Evolutionary conservation across 2,797 vertebrate genomes (phyloP), one percentile per base, ranked within the genome.

Genomic region (Mus minutoides): DNA sequence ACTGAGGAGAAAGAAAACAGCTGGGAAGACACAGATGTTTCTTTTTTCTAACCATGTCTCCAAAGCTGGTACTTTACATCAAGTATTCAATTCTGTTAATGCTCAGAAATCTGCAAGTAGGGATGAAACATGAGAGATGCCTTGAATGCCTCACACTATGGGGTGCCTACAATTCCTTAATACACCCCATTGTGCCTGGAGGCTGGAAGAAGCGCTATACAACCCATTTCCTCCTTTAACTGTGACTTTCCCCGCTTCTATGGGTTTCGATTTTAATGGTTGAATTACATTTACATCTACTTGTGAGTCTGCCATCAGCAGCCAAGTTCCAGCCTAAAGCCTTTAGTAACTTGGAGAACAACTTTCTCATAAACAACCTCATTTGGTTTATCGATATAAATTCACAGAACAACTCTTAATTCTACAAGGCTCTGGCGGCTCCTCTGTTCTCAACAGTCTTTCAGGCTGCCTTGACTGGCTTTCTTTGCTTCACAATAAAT

Each of bases 231-330:
- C 95, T 96, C 85, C 91, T 76, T 91, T 93, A 91, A 96, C 95
- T 97, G 97, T 96, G 91, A 97, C 95, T 94, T 92, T 92, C 54
- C 52, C 92, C 5, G 37, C 95, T 95, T 97, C 95, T 96, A 29
- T 95, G 96, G 84, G 46, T 96, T 97, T 96, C 88, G 88, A 96
- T 97, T 97, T 97, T 97, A 98, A 95, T 87, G 96, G 89, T 54
- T 98, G 97, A 97, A 80, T 96, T 97, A 76, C 67, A 37, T 97
- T 97, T 97, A 29, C 97, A 96, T 96, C 85, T 97, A 92, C 85
- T 97, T 91, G 79, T 95, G 34, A 92, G 78, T 96, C 95, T 96
- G 79, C 94, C 97, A 67, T 91, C 73, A 93, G 91, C 89, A 77
- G 54, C 54, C 60, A 91, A 92, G 67, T 88, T 96, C 87, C 78